Percentiles rank a stretch among this genome's conserved stretches.
phyloP scores from a whole-genome alignment of 2,113 vertebrate genomes.

The Cynoglossus semilaevis region DNA sequence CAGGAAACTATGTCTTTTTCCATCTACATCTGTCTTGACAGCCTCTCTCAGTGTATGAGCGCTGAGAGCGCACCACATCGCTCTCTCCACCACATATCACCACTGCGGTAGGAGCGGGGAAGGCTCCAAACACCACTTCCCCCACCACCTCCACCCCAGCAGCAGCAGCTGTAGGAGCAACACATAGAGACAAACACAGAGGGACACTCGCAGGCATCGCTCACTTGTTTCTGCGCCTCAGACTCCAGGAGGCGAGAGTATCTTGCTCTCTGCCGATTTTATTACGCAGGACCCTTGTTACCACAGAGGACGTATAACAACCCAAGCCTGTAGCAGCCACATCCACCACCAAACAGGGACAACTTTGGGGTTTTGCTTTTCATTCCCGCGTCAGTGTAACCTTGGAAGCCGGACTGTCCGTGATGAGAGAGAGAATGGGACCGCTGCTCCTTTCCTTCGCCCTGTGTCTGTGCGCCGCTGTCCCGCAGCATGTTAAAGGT shows the following conservation, averaged over 20 bases:
- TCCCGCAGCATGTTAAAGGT: constrained; percentile 77
- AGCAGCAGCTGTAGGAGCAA: constrained; percentile 25
- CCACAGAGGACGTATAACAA: constrained; percentile 42
- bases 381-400: constrained; percentile 40
- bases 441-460: constrained; percentile 70
- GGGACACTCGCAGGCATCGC: constrained; percentile 29
- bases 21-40: constrained; percentile 1
- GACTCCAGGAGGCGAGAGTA: constrained; percentile 23
- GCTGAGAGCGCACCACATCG: constrained; percentile 46
- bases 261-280: constrained; percentile 24
- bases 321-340: constrained; percentile 23
- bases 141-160: background rate
- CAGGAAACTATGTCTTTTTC: constrained; percentile 18
- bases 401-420: constrained; percentile 63
- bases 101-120: constrained; percentile 71
- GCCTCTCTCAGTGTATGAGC: constrained; percentile 41
- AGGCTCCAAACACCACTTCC: background rate
- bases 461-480: constrained; percentile 72
- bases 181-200: background rate
- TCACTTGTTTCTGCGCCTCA: constrained; percentile 54
- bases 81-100: constrained; percentile 61
- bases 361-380: constrained; percentile 61
- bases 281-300: constrained; percentile 46
- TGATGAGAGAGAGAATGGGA: constrained; percentile 70
- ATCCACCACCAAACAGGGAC: constrained; percentile 33